These are phyloP conservation scores for Cremastobaeus sp. DNA, from an alignment of 2,888 invertebrate genomes.

Conservation along the genomic window DNA sequence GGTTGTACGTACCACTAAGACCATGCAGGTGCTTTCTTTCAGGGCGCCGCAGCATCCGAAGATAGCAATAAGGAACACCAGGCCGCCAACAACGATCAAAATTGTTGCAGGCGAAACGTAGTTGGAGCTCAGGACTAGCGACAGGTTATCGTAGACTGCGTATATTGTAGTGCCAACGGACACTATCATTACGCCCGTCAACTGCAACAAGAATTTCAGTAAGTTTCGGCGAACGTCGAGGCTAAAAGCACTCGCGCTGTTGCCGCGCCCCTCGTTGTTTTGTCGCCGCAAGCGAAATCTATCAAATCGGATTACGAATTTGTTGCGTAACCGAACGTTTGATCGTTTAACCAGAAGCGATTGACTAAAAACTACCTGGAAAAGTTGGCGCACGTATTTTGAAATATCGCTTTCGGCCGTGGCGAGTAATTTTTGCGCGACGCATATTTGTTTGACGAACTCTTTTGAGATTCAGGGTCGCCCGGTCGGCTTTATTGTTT, in stretches of 20 bases:
- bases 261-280: too few species aligned
- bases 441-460: too few species aligned
- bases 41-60: slow-evolving; percentile 89
- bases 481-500: too few species aligned
- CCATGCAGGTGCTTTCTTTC: slow-evolving; percentile 86
- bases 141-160: slow-evolving; percentile 81
- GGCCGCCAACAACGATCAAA: slow-evolving; percentile 86
- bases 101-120: slow-evolving; percentile 88
- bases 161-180: slow-evolving; percentile 83
- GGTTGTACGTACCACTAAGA: slow-evolving; percentile 80
- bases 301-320: too few species aligned
- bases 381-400: too few species aligned
- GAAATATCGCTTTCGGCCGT: too few species aligned
- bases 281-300: too few species aligned
- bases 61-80: slow-evolving; percentile 88
- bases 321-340: too few species aligned
- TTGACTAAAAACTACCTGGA: too few species aligned
- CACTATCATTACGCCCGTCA: slow-evolving; percentile 84
- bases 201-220: slow-evolving; percentile 78
- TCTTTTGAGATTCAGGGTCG: too few species aligned
- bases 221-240: not conserved
- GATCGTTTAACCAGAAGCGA: too few species aligned
- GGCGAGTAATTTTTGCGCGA: too few species aligned
- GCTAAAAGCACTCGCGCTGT: not conserved
- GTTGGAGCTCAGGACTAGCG: slow-evolving; percentile 81